Conservation (phyloP, 2,797 vertebrate species). For the Zalophus californianus region DNA sequence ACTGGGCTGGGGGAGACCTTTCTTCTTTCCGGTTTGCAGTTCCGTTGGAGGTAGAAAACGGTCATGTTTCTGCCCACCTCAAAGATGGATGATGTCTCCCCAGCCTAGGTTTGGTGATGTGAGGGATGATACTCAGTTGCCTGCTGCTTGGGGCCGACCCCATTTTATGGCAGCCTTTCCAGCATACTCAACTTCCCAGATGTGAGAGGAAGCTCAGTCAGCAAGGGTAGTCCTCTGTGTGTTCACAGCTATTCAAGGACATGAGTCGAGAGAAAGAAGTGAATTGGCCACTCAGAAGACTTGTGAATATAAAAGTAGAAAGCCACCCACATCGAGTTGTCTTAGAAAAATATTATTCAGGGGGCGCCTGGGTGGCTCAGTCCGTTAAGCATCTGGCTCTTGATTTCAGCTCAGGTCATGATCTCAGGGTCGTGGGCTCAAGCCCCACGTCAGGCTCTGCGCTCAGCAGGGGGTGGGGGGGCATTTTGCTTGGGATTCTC, state of each 20-base stretch:
- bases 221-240: background rate
- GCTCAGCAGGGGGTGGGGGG: background rate
- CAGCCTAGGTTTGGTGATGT: rapidly evolving
- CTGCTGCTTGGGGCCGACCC: background rate
- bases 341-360: background rate
- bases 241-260: background rate
- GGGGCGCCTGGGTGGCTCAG: background rate
- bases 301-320: background rate
- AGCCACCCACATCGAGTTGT: rapidly evolving
- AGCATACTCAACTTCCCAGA: no score
- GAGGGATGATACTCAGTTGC: no score
- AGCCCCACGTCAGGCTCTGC: background rate
- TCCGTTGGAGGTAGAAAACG: background rate
- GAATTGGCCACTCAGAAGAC: background rate
- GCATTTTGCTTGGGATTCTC: background rate
- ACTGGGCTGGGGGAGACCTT: no score
- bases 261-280: background rate
- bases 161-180: background rate
- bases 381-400: background rate
- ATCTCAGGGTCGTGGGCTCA: background rate
- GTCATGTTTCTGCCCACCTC: background rate
- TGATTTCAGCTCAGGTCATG: background rate
- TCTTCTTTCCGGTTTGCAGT: background rate
- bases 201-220: background rate
- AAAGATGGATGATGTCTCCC: rapidly evolving